Base-by-base conservation (phyloP, 2,888 invertebrate genomes). In the Cryptus armator region DNA sequence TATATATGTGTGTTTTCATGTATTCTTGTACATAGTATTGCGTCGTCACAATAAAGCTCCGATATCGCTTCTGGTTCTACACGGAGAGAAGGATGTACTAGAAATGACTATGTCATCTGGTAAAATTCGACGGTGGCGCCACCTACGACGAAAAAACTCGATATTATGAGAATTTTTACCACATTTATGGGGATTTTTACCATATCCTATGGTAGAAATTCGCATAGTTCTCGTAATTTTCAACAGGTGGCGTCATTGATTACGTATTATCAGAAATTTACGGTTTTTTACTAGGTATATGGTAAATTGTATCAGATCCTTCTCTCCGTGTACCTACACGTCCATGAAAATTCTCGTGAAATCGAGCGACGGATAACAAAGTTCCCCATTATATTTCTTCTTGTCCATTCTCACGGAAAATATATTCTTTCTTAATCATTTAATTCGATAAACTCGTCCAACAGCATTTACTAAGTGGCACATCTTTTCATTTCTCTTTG, bases 381-480 rank as follows among this genome's bases (percentile, higher is more conserved):
- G 19, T 16, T 14, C 29, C 14, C 14, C 62, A 32, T 32, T n/a
- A 62, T 62, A 32, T 29, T 29, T 43, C 19, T 12, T 37, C 48
- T 46, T n/a, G 32, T n/a, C 44, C 56, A 51, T 12, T 16, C 43
- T 3, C n/a, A 12, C 10, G 12, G 24, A 44, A 24, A 74, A 37
- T 37, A 37, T 56, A 59, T 59, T 46, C 32, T 59, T n/a, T 71
- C 56, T n/a, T 37, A 43, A 37, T 68, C n/a, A 29, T 68, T 74
- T 64, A 46, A 79, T 64, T 32, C 44, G 62, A 78, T 72, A 29
- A 68, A 62, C 59, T 78, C 37, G 16, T 32, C 68, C 43, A 53
- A 29, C 48, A 68, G 62, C 64, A 19, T 53, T 32, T 16, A 44
- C 16, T 56, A 46, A 70, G 37, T 66, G 62, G 51, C 53, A 32